Conservation (phyloP, 2,113 vertebrate species). For the Mus spicilegus region DNA sequence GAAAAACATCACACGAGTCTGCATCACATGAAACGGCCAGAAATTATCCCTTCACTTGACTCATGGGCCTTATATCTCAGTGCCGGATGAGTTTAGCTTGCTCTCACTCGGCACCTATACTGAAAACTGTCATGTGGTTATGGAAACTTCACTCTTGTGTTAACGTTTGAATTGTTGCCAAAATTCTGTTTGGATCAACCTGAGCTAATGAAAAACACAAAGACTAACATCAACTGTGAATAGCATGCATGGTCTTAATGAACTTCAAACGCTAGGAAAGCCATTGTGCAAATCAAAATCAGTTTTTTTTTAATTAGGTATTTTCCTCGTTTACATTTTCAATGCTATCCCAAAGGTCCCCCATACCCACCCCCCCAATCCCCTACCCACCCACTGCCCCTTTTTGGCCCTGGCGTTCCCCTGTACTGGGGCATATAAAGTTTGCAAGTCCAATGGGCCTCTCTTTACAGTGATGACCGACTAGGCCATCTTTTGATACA, state of each 20-base stretch:
- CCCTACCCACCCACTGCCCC: no score
- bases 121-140: background rate
- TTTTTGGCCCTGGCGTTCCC: no score
- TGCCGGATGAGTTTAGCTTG: background rate
- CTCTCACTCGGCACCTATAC: background rate
- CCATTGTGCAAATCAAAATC: background rate
- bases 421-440: no score
- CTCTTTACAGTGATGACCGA: no score
- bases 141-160: background rate
- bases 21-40: no score
- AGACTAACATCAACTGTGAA: background rate
- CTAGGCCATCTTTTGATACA: no score
- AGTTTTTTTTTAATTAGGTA: no score
- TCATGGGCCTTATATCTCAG: background rate
- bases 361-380: no score
- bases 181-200: background rate
- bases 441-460: no score
- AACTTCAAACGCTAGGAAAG: background rate
- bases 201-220: background rate
- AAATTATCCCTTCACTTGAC: background rate
- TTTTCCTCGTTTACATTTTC: no score
- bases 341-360: no score
- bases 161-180: background rate
- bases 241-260: background rate
- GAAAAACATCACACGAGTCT: no score